Base-by-base conservation (phyloP, 2,113 vertebrate species). In the Pteropus alecto region DNA sequence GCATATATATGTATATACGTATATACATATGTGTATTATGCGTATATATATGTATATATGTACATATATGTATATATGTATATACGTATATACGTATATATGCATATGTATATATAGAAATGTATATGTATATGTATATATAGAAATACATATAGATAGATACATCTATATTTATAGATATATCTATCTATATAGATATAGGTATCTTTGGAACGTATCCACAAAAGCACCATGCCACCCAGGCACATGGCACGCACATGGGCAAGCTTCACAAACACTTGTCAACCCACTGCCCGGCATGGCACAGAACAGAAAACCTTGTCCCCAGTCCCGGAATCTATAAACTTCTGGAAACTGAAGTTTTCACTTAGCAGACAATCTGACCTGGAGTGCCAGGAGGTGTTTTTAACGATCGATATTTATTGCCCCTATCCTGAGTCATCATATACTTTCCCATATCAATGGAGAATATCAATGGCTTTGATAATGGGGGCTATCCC, bases 241-340 rank as follows among this genome's bases (percentile, higher is more conserved):
- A 5, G 43, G 19, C 65, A 15, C 6, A 33, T 8, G 12, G 30
- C 18, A 7, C n/a, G 13, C 63, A 10, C 6, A 33, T 7, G 18
- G 15, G 43, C 22, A 12, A 30, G 58, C 93, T 35, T 35, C 46
- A 1, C 8, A 33, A 33, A 67, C 11, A 8, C 41, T 12, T 15
- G 26, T 12, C 35, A 26, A 26, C 21, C 10, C 24, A 35, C 15
- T 6, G 60, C 58, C 22, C 0, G 0, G 48, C 35, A 35, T 21
- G 6, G 30, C 1, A 19, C 24, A 11, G 1, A 12, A 30, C 33
- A 21, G 7, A 4, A 38, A 1, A 3, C 19, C 0, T 2, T 13
- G 5, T 77, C 13, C 24, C 21, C 30, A 1, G 3, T 7, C 19
- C n/a, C 56, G 0, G 30, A 8, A 46, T 1, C 21, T 16, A n/a